Percentiles rank a stretch among this genome's conserved stretches.
Conservation (phyloP, 1,140 invertebrate species). For the Colletes latitarsis region DNA sequence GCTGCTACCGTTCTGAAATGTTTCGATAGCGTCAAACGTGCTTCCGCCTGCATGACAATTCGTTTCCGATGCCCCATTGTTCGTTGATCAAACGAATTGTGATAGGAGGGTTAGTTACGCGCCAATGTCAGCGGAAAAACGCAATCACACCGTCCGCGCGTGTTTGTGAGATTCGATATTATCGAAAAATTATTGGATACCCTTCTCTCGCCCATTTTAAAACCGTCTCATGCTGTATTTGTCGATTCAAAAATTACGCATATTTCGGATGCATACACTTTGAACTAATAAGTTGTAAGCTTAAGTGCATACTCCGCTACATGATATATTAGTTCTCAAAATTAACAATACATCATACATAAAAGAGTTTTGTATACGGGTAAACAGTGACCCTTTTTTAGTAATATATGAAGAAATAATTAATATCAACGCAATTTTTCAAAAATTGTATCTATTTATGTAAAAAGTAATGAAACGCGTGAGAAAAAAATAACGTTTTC, state of each 20-base stretch:
- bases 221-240: background rate
- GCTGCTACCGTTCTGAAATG: constrained; percentile 34
- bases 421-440: no score
- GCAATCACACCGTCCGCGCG: background rate
- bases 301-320: no score
- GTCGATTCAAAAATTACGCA: background rate
- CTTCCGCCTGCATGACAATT: constrained; percentile 26
- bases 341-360: no score
- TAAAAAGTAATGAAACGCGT: no score
- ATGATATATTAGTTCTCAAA: no score
- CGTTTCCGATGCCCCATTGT: constrained; percentile 32
- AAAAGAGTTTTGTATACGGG: no score
- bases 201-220: no score
- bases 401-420: no score
- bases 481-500: no score
- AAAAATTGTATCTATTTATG: no score
- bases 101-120: background rate
- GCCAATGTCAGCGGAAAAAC: constrained; percentile 22
- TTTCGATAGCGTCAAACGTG: constrained; percentile 40
- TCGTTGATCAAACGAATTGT: constrained; percentile 49
- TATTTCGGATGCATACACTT: no score
- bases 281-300: background rate
- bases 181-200: constrained; percentile 1
- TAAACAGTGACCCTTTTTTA: no score
- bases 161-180: constrained; percentile 16